Evolutionary conservation across 2,888 invertebrate genomes (phyloP).

Genomic region (Caradrina kadenii): DNA sequence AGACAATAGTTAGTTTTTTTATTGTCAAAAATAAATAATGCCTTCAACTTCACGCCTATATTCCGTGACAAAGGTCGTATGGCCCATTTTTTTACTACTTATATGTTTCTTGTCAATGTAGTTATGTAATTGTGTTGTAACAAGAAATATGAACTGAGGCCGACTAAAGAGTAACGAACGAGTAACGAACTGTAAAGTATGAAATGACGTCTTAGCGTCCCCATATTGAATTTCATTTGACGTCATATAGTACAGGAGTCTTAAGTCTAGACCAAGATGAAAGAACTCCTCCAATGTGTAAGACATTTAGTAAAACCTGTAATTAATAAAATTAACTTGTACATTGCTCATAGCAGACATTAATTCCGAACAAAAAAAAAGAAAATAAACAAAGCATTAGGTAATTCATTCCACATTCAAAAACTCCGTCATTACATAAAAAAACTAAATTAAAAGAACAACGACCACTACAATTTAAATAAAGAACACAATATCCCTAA

Average conservation of each 20-base stretch:
- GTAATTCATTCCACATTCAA: conserved; percentile 14
- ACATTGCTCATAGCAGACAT: neutral
- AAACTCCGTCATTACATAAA: neutral
- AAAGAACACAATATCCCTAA: conserved; percentile 42
- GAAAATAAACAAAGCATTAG: neutral
- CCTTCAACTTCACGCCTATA: no score
- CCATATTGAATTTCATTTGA: conserved; percentile 42
- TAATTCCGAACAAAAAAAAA: neutral
- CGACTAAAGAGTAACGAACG: no score
- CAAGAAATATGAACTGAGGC: conserved; percentile 30
- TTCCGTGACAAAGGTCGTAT: no score
- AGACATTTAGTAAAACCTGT: neutral
- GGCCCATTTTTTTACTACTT: no score
- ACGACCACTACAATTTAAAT: conserved; percentile 24
- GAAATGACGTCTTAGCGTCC: conserved; percentile 41
- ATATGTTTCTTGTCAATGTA: no score
- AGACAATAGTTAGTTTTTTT: neutral
- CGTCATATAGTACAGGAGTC: conserved; percentile 24
- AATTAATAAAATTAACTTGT: no score
- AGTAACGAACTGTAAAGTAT: conserved; percentile 38
- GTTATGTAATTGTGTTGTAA: neutral
- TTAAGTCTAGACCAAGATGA: conserved; percentile 4
- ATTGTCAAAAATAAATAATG: no score
- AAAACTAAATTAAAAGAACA: conserved; percentile 11
- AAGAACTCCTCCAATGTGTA: neutral